Conservation (phyloP, 2,888 invertebrate genomes). For the Lasioglossum pauxillum region DNA sequence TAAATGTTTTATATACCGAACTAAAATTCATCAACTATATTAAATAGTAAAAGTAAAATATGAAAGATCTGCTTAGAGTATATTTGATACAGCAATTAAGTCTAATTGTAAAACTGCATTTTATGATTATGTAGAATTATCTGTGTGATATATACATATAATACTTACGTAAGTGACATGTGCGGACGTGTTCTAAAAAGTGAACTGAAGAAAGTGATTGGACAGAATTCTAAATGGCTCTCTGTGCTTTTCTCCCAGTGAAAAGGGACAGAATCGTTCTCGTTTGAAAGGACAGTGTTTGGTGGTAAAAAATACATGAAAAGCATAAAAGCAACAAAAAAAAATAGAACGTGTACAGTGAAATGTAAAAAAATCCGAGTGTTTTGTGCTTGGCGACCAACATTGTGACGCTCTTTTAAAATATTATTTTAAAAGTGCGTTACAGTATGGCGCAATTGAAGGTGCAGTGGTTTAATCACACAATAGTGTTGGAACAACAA, state of each 20-base stretch:
- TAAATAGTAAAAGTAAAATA: constrained; percentile 25
- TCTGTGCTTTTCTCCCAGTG: constrained; percentile 56
- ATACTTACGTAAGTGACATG: constrained; percentile 57
- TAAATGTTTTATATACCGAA: neutral
- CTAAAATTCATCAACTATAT: neutral
- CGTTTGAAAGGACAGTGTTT: constrained; percentile 49
- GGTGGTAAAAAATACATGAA: constrained; percentile 62
- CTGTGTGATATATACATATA: constrained; percentile 56
- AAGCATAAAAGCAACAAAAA: constrained; percentile 72
- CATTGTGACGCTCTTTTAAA: constrained; percentile 59
- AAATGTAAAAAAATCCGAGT: constrained; percentile 79
- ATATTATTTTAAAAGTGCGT: constrained; percentile 50
- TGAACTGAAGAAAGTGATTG: constrained; percentile 54
- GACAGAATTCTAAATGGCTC: constrained; percentile 44
- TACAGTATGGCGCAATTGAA: constrained; percentile 69
- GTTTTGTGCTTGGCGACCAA: constrained; percentile 55
- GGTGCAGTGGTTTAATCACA: constrained; percentile 84
- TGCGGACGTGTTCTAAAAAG: constrained; percentile 56
- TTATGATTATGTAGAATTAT: constrained; percentile 59
- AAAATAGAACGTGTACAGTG: constrained; percentile 81
- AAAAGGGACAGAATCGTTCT: constrained; percentile 44
- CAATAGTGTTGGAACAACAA: constrained; percentile 80
- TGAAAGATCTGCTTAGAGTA: constrained; percentile 51
- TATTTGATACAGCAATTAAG: constrained; percentile 59
- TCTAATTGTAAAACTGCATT: constrained; percentile 57